Evolutionary conservation across 2,113 vertebrate genomes (phyloP).

Genomic region (Aldabrachelys gigantea): DNA sequence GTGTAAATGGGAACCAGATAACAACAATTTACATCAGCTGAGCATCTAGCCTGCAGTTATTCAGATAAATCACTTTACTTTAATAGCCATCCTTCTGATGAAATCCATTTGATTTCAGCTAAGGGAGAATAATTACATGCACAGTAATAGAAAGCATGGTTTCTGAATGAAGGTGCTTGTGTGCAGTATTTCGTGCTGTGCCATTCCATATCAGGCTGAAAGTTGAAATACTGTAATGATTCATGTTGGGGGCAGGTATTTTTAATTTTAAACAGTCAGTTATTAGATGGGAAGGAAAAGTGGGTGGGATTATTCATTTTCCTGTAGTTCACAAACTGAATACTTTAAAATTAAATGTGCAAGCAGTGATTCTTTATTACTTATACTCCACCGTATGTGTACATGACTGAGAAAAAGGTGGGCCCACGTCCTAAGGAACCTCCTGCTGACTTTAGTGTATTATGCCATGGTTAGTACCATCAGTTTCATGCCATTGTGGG

Average conservation of each 20-base stretch:
- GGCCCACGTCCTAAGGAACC: not conserved
- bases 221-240: not conserved
- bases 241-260: not conserved
- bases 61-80: not conserved
- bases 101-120: not conserved
- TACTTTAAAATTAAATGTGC: not conserved
- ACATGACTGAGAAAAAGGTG: not conserved
- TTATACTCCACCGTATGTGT: not conserved
- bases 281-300: not conserved
- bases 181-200: not conserved
- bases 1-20: not conserved
- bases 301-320: not conserved
- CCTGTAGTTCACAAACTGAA: not conserved
- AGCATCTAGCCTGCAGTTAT: not conserved
- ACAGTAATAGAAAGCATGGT: not conserved
- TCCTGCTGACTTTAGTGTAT: not conserved
- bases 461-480: not conserved
- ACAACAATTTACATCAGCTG: not conserved
- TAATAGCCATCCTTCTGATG: not conserved
- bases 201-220: not conserved
- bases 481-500: not conserved
- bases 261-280: not conserved
- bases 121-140: not conserved
- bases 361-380: not conserved
- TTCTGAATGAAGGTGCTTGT: not conserved